phyloP scores from a whole-genome alignment of 1,140 invertebrate genomes.

The Drosophila bifasciata region DNA sequence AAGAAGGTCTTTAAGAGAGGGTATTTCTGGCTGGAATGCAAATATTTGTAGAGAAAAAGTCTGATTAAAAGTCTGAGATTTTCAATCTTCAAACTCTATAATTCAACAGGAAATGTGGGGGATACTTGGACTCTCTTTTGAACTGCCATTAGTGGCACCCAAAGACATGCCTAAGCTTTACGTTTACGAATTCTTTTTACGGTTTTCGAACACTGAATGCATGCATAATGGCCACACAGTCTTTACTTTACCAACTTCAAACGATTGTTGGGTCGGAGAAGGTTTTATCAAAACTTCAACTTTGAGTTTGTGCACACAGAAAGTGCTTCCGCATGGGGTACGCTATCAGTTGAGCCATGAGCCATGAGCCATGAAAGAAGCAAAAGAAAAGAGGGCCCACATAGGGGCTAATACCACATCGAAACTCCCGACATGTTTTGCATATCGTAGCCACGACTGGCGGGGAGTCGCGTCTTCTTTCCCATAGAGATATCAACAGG shows the following conservation, averaged over 20 bases:
- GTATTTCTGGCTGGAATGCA: background rate
- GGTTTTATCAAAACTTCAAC: background rate
- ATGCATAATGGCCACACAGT: conserved; percentile 15
- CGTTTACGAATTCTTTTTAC: conserved; percentile 17
- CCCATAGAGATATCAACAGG: conserved; percentile 48
- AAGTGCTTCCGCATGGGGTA: conserved; percentile 29
- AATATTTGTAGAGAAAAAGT: background rate
- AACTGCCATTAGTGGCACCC: background rate
- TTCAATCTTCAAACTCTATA: too few species aligned
- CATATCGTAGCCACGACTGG: conserved; percentile 44
- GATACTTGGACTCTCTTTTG: background rate
- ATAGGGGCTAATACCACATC: conserved; percentile 52
- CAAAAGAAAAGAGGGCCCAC: conserved; percentile 22
- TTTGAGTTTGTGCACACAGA: conserved; percentile 18
- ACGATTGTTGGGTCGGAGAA: conserved; percentile 2
- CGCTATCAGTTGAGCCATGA: conserved; percentile 47
- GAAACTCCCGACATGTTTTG: conserved; percentile 57
- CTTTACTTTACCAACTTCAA: conserved; percentile 18
- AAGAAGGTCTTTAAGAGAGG: conserved; percentile 13
- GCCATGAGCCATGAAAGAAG: conserved; percentile 29
- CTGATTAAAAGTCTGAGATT: too few species aligned
- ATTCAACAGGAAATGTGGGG: background rate
- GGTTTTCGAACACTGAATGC: conserved; percentile 8
- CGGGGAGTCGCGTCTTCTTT: conserved; percentile 9
- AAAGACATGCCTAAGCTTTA: background rate